Conservation (phyloP, 2,113 vertebrate species). For the Onychostruthus taczanowskii region DNA sequence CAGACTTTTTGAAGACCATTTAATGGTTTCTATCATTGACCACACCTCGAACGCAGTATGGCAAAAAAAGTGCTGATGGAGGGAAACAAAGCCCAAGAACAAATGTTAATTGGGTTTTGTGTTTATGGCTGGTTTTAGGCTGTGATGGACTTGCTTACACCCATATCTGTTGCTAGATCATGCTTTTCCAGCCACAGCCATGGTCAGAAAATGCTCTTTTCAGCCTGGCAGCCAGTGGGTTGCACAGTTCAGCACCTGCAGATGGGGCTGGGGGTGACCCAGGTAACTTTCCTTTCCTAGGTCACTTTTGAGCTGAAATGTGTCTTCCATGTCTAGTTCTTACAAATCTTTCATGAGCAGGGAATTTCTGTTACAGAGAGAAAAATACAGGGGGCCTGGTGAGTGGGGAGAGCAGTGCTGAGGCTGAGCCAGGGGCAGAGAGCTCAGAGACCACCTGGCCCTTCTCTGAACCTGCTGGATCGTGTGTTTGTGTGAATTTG, state of each 20-base stretch:
- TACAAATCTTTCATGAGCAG: not conserved
- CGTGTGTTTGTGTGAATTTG: not conserved
- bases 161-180: not conserved
- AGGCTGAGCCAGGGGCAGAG: not conserved
- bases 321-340: not conserved
- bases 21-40: not conserved
- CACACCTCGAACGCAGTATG: not conserved
- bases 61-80: slow-evolving; percentile 24
- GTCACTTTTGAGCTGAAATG: not conserved
- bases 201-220: not conserved
- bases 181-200: not conserved
- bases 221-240: not conserved
- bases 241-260: not conserved
- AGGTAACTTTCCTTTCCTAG: not conserved
- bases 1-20: slow-evolving; percentile 6
- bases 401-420: not conserved
- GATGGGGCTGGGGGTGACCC: not conserved
- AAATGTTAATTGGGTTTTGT: not conserved
- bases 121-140: slow-evolving; percentile 4
- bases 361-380: fast-evolving
- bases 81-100: not conserved
- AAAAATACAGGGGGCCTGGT: too few relatives aligned
- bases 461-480: fast-evolving
- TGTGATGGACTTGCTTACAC: not conserved
- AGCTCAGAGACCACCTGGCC: not conserved